Percentiles rank a stretch among this genome's conserved stretches.
These are phyloP conservation scores for Ceyx erithaca DNA, from an alignment of 2,797 vertebrate species.

Conservation along the genomic window DNA sequence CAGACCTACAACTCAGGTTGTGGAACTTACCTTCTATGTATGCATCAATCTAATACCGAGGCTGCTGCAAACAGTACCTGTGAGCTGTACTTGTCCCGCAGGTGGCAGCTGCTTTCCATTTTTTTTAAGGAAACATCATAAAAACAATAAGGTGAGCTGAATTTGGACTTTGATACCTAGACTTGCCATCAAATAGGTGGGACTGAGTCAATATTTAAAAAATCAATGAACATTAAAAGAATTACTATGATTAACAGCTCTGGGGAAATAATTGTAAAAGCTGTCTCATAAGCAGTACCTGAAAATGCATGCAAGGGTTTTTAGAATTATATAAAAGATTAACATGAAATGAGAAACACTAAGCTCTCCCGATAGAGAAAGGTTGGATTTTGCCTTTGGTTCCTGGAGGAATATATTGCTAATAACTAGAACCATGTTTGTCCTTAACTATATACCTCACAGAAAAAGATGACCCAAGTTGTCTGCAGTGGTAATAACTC, in stretches of 20 bases:
- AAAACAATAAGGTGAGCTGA: not conserved
- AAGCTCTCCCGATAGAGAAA: not conserved
- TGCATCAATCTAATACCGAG: not conserved
- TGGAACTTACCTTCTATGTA: not conserved
- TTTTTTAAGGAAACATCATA: not conserved
- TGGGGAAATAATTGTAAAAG: not conserved
- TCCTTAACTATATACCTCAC: not conserved
- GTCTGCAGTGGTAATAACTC: not conserved
- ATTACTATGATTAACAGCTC: not conserved
- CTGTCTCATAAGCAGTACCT: not conserved
- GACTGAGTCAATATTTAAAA: not conserved
- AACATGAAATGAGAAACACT: not conserved
- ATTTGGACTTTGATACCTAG: not conserved
- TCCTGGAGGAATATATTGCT: not conserved
- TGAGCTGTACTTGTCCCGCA: not conserved
- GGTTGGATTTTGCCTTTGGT: not conserved
- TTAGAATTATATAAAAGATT: not conserved
- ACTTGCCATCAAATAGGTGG: not conserved
- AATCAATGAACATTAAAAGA: not conserved
- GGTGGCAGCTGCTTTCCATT: not conserved
- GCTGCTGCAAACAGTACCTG: not conserved
- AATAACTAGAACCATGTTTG: not conserved
- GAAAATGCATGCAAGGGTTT: not conserved
- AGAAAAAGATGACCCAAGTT: not conserved
- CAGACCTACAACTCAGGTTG: fast-evolving